Conservation (phyloP, 2,797 vertebrate species). For the Limnodromus scolopaceus region DNA sequence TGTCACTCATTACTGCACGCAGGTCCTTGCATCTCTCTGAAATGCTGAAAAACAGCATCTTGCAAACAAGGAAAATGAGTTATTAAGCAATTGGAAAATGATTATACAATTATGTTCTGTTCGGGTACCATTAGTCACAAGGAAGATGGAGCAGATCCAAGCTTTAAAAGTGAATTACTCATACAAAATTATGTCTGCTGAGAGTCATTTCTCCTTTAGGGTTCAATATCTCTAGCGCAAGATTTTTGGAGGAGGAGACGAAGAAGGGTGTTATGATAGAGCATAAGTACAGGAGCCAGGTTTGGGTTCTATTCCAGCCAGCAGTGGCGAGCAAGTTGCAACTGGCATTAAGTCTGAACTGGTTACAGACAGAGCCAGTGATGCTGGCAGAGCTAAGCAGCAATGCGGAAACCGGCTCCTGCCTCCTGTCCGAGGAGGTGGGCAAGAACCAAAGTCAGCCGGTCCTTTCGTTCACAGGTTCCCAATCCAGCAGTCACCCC, state of each 20-base stretch:
- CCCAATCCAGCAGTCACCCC: neutral
- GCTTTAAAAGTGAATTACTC: slow-evolving; percentile 74
- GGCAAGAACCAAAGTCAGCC: neutral
- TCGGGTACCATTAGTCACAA: slow-evolving; percentile 76
- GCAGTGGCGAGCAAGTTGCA: slow-evolving; percentile 11
- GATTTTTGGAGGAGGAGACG: neutral
- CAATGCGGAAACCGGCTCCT: neutral
- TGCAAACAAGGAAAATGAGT: slow-evolving; percentile 73
- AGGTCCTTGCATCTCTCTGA: slow-evolving; percentile 38
- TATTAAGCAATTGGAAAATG: slow-evolving; percentile 76
- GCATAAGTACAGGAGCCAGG: neutral
- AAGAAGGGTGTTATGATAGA: neutral
- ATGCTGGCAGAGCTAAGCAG: neutral
- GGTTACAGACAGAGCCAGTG: neutral
- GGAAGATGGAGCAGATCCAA: slow-evolving; percentile 72
- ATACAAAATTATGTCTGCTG: slow-evolving; percentile 63
- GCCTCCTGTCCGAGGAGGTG: neutral
- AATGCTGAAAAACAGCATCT: slow-evolving; percentile 69
- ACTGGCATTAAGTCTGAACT: neutral
- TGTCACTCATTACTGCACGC: neutral
- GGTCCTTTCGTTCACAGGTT: neutral
- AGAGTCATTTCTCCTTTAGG: slow-evolving; percentile 65
- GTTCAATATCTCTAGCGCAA: slow-evolving; percentile 29
- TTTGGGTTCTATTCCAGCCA: neutral
- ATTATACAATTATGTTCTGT: slow-evolving; percentile 76